Evolutionary conservation across 2,797 vertebrate species (phyloP).

Genomic region (Semaprochilodus insignis): DNA sequence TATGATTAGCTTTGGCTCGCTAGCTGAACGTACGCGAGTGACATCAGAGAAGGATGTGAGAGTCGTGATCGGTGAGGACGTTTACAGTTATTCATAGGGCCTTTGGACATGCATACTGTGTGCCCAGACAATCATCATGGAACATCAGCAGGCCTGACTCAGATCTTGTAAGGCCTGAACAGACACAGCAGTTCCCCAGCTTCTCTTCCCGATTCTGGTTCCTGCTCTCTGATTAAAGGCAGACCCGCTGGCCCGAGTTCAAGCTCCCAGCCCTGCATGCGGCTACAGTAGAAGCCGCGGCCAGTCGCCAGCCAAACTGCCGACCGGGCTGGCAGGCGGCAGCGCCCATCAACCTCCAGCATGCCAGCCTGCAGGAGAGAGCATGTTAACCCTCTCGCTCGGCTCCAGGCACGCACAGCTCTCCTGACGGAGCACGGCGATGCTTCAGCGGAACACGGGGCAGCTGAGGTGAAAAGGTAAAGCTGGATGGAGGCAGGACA

Average conservation of each 20-base stretch:
- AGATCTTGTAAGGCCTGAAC: not conserved
- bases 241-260: conserved; percentile 36
- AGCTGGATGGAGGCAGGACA: not conserved
- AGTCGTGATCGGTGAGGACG: too few relatives aligned
- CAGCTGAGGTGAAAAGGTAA: not conserved
- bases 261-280: conserved; percentile 66
- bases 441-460: not conserved
- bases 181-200: not conserved
- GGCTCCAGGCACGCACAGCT: conserved; percentile 4
- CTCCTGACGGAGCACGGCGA: not conserved
- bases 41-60: not conserved
- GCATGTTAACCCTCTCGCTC: conserved; percentile 25
- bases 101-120: too few relatives aligned
- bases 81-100: too few relatives aligned
- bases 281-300: conserved; percentile 71
- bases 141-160: not conserved
- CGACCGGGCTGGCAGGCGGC: conserved; percentile 39
- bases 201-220: conserved; percentile 24
- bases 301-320: conserved; percentile 52
- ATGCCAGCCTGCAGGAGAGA: conserved; percentile 43
- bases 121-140: not conserved
- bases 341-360: conserved; percentile 30
- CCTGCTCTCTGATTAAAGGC: conserved; percentile 52
- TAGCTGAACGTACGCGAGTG: too few relatives aligned
- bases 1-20: too few relatives aligned